Percentiles rank a stretch among this genome's conserved stretches.
phyloP scores from a whole-genome alignment of 1,140 invertebrate genomes.

The Drosophila bocki region DNA sequence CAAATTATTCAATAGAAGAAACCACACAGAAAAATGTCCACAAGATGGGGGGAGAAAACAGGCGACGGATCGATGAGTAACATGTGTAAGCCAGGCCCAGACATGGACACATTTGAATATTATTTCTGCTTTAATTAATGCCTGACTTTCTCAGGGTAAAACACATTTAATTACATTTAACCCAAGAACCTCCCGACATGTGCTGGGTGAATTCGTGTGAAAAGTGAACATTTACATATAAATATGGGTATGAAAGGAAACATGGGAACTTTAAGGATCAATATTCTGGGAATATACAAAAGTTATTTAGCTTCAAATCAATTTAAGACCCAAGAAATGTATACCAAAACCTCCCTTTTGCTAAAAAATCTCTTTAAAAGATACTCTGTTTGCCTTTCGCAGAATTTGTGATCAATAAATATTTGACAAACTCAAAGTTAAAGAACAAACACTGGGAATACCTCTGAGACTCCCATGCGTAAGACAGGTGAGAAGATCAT shows the following conservation, averaged over 20 bases:
- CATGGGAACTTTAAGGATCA: not conserved
- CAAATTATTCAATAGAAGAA: constrained; percentile 30
- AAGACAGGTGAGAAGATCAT: constrained; percentile 58
- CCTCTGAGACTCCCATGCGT: constrained; percentile 63
- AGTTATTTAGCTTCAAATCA: not conserved
- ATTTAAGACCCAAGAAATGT: not conserved
- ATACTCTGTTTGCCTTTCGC: constrained; percentile 40
- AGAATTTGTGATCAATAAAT: constrained; percentile 53
- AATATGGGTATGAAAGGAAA: constrained; percentile 1
- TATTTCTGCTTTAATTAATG: constrained; percentile 47
- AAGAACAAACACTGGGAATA: constrained; percentile 31
- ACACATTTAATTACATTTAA: constrained; percentile 46
- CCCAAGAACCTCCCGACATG: constrained; percentile 11
- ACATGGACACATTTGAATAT: constrained; percentile 43
- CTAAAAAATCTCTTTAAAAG: constrained; percentile 7
- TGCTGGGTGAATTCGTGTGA: constrained; percentile 22
- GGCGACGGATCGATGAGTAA: constrained; percentile 27
- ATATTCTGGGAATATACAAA: not conserved
- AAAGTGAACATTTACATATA: constrained; percentile 37
- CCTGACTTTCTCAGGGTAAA: constrained; percentile 25
- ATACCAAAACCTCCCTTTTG: not conserved
- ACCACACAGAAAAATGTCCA: not conserved
- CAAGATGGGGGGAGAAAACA: not conserved
- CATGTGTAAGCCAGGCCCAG: constrained; percentile 52
- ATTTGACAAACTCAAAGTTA: constrained; percentile 40